Evolutionary conservation across 1,140 invertebrate species (phyloP), one percentile per base, ranked within the genome.

Genomic region (Achatina immaculata): DNA sequence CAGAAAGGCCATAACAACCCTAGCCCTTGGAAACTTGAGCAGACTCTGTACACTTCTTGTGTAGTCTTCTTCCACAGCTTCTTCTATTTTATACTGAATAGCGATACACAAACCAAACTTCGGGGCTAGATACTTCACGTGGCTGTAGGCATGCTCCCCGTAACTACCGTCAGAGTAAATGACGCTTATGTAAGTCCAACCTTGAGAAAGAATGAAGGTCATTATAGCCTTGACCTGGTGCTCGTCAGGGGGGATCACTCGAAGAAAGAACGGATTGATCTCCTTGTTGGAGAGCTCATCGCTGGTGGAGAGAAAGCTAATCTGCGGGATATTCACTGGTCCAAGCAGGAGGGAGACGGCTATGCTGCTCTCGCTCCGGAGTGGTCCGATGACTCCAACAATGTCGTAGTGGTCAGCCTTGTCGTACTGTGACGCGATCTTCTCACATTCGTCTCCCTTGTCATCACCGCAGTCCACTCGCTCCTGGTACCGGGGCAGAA

Each of bases 161-260:
- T 78, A 78, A 34, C 76, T 78, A 0, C 76, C 76, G 21, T 58
- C 58, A 2, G 58, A 68, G 42, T 66, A 78, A 4, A 78, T 34
- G 31, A 68, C 62, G 34, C 38, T 68, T 3, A 78, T 36, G 42
- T 78, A 78, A n/a, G 76, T 51, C 76, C 76, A 78, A 7, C 93
- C 92, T 69, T 95, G 92, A 28, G 81, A 91, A 87, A 79, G 90
- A 45, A 94, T 92, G 73, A 95, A 93, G 87, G 94, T 94, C 16
- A 94, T 93, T 90, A 95, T 94, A 0, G 94, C 94, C 83, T 93
- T 92, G 0, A 94, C 94, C 89, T 95, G 94, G 87, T 94, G 94
- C 89, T 93, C 45, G 76, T 86, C 85, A 19, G 83, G 78, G 34
- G 85, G 81, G 0, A 86, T 82, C 0, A 85, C 43, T 21, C 85